Percentiles rank a stretch among this genome's conserved stretches.
Conservation (phyloP, 2,113 vertebrate species). For the Lepus americanus region DNA sequence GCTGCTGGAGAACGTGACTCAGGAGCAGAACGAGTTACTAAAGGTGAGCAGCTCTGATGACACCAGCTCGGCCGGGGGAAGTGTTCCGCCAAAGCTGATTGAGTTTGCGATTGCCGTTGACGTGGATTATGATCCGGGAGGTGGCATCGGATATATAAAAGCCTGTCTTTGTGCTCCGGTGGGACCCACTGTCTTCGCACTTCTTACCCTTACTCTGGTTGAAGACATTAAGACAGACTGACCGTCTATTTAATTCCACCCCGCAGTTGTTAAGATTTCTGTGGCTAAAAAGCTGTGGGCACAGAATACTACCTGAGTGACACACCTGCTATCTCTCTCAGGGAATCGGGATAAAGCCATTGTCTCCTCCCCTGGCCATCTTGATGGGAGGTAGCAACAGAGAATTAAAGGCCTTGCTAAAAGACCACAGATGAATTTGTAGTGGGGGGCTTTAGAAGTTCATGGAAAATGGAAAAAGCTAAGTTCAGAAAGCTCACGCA, state of each 20-base stretch:
- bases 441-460: too few relatives aligned
- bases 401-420: neutral
- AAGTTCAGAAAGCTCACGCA: too few relatives aligned
- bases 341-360: neutral
- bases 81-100: neutral
- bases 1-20: slow-evolving; percentile 91
- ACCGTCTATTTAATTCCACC: neutral
- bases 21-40: slow-evolving; percentile 88
- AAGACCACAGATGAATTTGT: neutral
- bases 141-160: neutral
- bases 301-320: neutral
- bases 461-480: too few relatives aligned
- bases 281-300: neutral
- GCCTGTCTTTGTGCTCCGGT: neutral
- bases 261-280: neutral
- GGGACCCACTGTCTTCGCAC: neutral
- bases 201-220: neutral
- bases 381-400: neutral
- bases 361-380: neutral
- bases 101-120: neutral
- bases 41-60: slow-evolving; percentile 87
- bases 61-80: neutral
- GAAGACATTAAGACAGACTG: neutral
- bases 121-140: neutral
- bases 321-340: neutral